Conservation (phyloP, 2,113 vertebrate genomes). For the Scolopax mira region DNA sequence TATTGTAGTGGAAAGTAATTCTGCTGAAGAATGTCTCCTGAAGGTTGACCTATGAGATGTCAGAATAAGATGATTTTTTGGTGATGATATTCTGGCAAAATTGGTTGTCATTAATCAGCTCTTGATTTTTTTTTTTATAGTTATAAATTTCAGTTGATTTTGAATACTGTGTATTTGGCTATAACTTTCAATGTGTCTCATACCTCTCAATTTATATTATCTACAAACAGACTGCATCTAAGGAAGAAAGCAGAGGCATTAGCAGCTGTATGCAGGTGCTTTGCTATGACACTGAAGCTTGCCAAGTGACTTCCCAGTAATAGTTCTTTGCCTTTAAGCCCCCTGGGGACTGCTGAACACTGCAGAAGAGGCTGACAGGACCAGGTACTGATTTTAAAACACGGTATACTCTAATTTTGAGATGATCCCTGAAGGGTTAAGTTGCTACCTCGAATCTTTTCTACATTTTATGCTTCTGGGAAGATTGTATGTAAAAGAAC, state of each 20-base stretch:
- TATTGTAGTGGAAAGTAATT: background rate
- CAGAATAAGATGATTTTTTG: background rate
- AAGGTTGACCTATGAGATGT: background rate
- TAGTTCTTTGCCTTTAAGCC: background rate
- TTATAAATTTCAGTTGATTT: background rate
- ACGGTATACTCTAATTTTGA: background rate
- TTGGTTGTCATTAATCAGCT: background rate
- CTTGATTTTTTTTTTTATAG: rapidly evolving
- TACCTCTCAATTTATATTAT: background rate
- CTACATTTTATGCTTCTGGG: background rate
- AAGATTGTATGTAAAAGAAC: background rate
- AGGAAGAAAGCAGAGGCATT: background rate
- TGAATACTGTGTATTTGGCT: background rate
- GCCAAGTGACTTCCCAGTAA: background rate
- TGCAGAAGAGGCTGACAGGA: background rate
- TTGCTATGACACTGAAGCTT: background rate
- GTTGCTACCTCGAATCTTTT: background rate
- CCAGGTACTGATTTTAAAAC: background rate
- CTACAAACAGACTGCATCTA: background rate
- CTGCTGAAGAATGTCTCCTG: background rate
- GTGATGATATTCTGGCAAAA: background rate
- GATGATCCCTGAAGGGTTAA: background rate
- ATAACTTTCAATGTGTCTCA: background rate
- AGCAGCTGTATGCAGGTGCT: background rate
- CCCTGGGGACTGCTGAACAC: background rate